Base-by-base conservation (phyloP, 2,113 vertebrate species). In the Neotragus moschatus region DNA sequence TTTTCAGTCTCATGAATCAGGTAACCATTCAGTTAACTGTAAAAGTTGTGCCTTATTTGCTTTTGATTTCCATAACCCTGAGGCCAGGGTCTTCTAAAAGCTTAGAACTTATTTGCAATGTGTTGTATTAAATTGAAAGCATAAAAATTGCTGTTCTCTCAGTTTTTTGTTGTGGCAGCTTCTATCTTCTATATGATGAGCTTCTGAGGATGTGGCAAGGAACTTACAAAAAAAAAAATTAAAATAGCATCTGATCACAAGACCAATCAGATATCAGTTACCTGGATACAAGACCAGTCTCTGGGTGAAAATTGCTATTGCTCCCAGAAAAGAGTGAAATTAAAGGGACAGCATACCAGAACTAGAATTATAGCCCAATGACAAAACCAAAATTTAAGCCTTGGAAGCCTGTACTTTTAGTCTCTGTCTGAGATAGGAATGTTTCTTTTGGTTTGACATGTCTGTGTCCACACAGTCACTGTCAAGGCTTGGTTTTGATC, bases 361-460 rank as follows among this genome's bases (percentile, higher is more conserved):
- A 43, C 28, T 84, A 94, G 60, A 97, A 92, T 66, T 49, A 53
- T 13, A 77, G 49, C 23, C 84, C 53, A 60, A n/a, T 12, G 47
- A 36, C n/a, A 81, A 77, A 85, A 58, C n/a, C 87, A 84, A 86
- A 60, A 89, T 84, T 93, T 92, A 28, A 75, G 92, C 47, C 58
- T 80, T 30, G 5, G 5, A 28, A 91, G 10, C 45, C n/a, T 30
- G 53, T 58, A 79, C 90, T 39, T 63, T 47, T 85, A 92, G 79
- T 82, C 79, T 87, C 15, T 70, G 70, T 85, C 86, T 85, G 90
- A 87, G 17, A 87, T 49, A 45, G 96, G 96, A 95, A 81, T n/a
- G 63, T 61, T 86, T 66, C 88, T 80, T 90, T 88, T 75, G 56
- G 84, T 84, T 92, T 55, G 33, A 84, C 13, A 23, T 58, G 26